A percentile compares a stretch with the other conserved stretches of the same genome.
Conservation (phyloP, 2,113 vertebrate genomes). For the Chlorocebus sabaeus region DNA sequence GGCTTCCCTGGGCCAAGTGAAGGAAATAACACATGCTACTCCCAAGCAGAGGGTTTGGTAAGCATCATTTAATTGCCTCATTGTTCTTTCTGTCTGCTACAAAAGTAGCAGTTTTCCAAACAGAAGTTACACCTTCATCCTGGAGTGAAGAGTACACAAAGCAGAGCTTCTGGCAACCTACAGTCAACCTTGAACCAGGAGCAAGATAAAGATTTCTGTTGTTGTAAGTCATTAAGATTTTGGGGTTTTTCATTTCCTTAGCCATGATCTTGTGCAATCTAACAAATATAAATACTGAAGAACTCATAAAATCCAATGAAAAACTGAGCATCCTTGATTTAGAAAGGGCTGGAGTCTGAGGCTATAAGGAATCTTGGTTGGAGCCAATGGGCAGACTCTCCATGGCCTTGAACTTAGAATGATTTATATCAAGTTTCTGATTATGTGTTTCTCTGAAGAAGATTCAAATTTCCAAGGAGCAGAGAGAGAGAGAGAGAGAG, state of each 20-base stretch:
- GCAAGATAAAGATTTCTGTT: background rate
- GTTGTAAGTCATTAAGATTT: background rate
- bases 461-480: background rate
- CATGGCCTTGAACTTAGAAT: background rate
- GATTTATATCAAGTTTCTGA: background rate
- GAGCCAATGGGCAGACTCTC: background rate
- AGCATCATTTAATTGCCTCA: background rate
- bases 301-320: background rate
- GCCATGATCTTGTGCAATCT: background rate
- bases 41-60: background rate
- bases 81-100: background rate
- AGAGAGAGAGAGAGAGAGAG: background rate
- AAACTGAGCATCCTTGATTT: background rate
- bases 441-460: background rate
- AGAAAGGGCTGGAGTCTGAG: background rate
- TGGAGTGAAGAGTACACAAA: background rate
- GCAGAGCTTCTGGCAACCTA: background rate
- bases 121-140: background rate
- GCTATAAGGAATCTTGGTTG: background rate
- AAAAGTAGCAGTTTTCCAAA: background rate
- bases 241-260: background rate
- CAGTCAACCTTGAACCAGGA: background rate
- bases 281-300: background rate
- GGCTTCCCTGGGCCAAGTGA: background rate
- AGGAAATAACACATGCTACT: background rate